phyloP scores from a whole-genome alignment of 2,888 invertebrate genomes.

The Eristalis intricaria region DNA sequence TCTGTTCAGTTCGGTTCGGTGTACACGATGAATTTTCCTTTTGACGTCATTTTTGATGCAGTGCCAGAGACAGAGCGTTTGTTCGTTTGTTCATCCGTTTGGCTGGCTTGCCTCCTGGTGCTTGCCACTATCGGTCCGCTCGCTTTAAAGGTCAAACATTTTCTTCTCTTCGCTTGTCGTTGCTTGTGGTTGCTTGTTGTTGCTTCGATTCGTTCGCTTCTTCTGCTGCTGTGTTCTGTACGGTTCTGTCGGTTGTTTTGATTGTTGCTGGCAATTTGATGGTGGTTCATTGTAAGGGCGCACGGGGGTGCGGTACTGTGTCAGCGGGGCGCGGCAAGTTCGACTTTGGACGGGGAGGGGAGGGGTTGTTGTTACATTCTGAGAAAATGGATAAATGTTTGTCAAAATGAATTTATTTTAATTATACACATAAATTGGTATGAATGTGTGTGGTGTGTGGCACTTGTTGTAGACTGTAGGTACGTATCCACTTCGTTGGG shows the following conservation, averaged over 20 bases:
- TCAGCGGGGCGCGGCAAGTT: neutral
- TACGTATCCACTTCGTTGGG: neutral
- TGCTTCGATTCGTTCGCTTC: neutral
- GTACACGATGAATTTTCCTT: constrained; percentile 39
- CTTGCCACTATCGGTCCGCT: constrained; percentile 44
- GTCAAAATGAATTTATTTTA: constrained; percentile 55
- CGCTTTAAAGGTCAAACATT: constrained; percentile 67
- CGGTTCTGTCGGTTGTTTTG: constrained; percentile 36
- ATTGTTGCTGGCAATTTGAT: constrained; percentile 58
- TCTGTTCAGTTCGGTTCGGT: neutral
- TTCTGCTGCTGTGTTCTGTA: neutral
- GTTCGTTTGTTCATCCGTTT: constrained; percentile 32
- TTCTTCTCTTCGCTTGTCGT: neutral
- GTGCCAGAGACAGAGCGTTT: constrained; percentile 59
- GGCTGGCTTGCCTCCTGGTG: constrained; percentile 32
- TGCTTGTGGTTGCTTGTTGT: neutral
- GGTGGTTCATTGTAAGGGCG: neutral
- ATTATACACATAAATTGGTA: neutral
- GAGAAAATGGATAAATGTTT: constrained; percentile 44
- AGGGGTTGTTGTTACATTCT: constrained; percentile 27
- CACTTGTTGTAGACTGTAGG: constrained; percentile 3
- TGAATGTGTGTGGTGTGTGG: constrained; percentile 2
- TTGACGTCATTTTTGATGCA: constrained; percentile 69
- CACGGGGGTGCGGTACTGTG: neutral
- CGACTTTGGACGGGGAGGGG: neutral